Evolutionary conservation across 2,797 vertebrate species (phyloP), one percentile per base, ranked within the genome.

Genomic region (Gymnopithys bicolor): DNA sequence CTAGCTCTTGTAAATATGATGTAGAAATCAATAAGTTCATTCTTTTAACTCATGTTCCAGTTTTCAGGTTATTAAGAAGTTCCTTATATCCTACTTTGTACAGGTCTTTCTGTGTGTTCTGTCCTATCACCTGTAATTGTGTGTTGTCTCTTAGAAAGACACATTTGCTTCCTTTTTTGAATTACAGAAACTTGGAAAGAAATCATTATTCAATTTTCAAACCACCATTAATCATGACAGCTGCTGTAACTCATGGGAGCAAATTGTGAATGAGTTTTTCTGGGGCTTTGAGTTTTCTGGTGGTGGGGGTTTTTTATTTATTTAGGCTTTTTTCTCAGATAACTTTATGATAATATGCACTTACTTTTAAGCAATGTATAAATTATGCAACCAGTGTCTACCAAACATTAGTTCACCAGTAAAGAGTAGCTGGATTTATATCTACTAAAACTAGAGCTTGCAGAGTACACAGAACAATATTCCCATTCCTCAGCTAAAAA

Each of bases 401-500:
- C 4, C 7, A 80, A 90, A 73, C 11, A 15, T 12, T 60, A 28
- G n/a, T 58, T 19, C 8, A 7, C 28, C 71, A 75, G 87, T 93
- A 93, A 97, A 89, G 39, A 78, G 35, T 49, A 71, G 33, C 18
- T 69, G 46, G 28, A 35, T 70, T 77, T 77, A 64, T 43, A 28
- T 13, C 19, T 80, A 21, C 6, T 71, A 55, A 52, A 68, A 45
- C 14, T 49, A 35, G 9, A 23, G 22, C 33, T 86, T 89, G 25
- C 17, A 37, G 10, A 88, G 63, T 69, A 68, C 82, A 77, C 51
- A 71, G 91, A 94, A 92, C 87, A 93, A 73, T 88, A 88, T 95
- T 87, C 53, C 81, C 78, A 83, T 95, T 63, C 63, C 63, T 96
- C 77, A 95, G 81, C 79, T 83, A 74, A 95, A 96, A 97, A 96